phyloP scores from a whole-genome alignment of 1,140 invertebrate species.

The Papilio aristodemus region DNA sequence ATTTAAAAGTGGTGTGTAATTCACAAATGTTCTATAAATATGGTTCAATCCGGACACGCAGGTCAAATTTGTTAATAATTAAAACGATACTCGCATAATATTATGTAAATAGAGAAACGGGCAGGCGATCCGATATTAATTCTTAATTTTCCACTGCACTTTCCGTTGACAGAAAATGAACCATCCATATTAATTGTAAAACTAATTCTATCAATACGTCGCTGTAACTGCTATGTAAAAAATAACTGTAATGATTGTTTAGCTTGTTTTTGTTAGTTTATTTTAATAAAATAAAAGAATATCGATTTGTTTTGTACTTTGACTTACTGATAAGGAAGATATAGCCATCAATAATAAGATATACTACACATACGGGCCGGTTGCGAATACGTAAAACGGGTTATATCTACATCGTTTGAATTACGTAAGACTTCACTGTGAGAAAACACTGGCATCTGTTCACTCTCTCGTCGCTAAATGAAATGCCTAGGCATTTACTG shows the following conservation, averaged over 20 bases:
- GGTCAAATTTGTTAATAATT: slow-evolving; percentile 20
- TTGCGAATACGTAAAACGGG: slow-evolving; percentile 23
- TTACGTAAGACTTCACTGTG: slow-evolving; percentile 21
- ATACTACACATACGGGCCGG: not conserved
- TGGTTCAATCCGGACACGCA: not conserved
- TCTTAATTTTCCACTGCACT: not conserved
- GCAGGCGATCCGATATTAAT: slow-evolving; percentile 1
- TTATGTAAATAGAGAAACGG: slow-evolving; percentile 5
- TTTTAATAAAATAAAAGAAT: no score
- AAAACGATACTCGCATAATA: not conserved
- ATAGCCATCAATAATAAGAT: not conserved
- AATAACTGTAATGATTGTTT: no score
- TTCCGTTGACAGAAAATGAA: not conserved
- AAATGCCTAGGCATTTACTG: not conserved
- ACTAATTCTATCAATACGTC: no score
- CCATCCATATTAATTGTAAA: not conserved
- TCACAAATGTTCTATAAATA: slow-evolving; percentile 2
- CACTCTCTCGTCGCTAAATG: not conserved
- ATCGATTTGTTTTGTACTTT: not conserved
- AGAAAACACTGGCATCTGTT: slow-evolving; percentile 9
- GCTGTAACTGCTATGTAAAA: no score
- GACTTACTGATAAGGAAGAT: not conserved
- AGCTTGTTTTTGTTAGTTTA: no score
- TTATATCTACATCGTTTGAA: not conserved
- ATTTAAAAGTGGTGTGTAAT: not conserved